Base-by-base conservation (phyloP, 2,888 invertebrate genomes). In the Cheilosia soror region DNA sequence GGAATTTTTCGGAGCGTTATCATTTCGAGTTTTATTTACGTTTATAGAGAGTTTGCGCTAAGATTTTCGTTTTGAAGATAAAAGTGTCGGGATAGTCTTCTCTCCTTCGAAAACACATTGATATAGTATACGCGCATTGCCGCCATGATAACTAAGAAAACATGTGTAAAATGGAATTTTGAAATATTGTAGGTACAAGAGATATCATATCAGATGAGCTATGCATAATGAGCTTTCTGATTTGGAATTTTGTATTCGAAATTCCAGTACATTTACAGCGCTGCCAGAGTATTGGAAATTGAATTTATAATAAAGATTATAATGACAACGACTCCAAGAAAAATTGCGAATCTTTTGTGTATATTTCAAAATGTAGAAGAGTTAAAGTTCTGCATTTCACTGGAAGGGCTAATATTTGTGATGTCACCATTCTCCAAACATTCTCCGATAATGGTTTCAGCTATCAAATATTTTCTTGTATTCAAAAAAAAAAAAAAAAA, bases 221-320 rank as follows among this genome's bases (percentile, higher is more conserved):
- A 9, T 33, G 3, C 9, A 9, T 37, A 15, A 31, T 1, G 11
- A 15, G 27, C 33, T 47, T 65, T 63, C 53, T 40, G 53, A 20
- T 62, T 63, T 55, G 44, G 63, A 63, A 63, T 11, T 62, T 44
- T 37, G 42, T 53, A 47, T 42, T 63, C 62, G 55, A 63, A 47
- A 47, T 62, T 42, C 51, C 53, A 66, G 9, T 29, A 6, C 1
- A 37, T n/a, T 40, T 15, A 9, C n/a, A 51, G 40, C 15, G 25
- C 53, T 73, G 53, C 62, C 72, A 63, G 53, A 63, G 27, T 53
- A 20, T 4, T 31, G 37, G 20, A 20, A 29, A 4, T 2, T 2
- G 5, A 29, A 29, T 29, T 5, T 29, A 29, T 29, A 2, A 4
- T 5, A 29, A 29, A 29, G 29, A 29, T 29, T 29, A 29, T 29